A percentile compares a stretch with the other conserved stretches of the same genome.
Conservation (phyloP, 2,113 vertebrate genomes). For the Eulemur rufifrons region DNA sequence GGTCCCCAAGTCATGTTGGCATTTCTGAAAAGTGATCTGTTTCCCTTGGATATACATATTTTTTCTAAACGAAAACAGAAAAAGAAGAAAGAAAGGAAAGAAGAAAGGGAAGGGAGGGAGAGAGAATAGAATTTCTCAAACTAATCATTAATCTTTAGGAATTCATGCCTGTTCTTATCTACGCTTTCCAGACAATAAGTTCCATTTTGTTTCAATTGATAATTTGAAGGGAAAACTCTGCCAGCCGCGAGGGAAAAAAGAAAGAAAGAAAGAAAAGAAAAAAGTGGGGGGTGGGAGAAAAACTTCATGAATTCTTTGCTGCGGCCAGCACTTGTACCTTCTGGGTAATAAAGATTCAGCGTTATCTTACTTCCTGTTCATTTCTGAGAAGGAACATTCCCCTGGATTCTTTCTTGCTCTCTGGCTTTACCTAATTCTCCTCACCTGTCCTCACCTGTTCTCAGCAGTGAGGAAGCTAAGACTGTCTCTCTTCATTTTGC, state of each 20-base stretch:
- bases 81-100: background rate
- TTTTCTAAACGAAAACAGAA: background rate
- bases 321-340: conserved; percentile 44
- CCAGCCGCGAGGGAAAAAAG: background rate
- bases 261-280: background rate
- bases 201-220: conserved; percentile 46
- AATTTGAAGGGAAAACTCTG: conserved; percentile 32
- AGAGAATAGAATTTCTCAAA: background rate
- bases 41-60: background rate
- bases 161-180: conserved; percentile 65
- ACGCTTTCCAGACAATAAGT: conserved; percentile 54
- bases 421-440: background rate
- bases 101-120: no score
- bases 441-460: background rate
- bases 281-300: background rate
- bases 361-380: conserved; percentile 1
- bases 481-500: background rate
- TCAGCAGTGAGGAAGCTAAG: background rate
- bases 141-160: conserved; percentile 41
- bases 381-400: conserved; percentile 57
- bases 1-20: background rate
- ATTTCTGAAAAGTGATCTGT: background rate
- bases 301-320: background rate
- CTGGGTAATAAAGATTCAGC: background rate
- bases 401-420: background rate